phyloP scores from a whole-genome alignment of 23 tunicate species.

The Oikopleura dioica region DNA sequence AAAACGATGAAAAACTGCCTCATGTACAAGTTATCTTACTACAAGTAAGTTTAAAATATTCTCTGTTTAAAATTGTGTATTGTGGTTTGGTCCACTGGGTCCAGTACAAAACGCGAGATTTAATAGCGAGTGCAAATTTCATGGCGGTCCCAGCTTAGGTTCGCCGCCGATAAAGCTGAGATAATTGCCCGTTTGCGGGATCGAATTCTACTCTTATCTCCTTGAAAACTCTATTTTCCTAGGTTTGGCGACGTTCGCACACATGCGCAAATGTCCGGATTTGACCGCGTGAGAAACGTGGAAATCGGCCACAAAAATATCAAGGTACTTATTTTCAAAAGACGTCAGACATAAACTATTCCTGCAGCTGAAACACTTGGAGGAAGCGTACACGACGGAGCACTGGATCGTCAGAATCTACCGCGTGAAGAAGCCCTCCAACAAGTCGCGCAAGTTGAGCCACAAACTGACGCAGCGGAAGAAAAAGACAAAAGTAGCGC shows the following conservation, averaged over 20 bases:
- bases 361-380: constrained; percentile 41
- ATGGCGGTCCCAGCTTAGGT: no score
- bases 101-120: no score
- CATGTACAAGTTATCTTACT: constrained; percentile 98
- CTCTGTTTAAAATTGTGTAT: background rate
- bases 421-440: constrained; percentile 79
- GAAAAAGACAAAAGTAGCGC: background rate
- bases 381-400: constrained; percentile 93
- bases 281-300: constrained; percentile 75
- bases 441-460: constrained; percentile 30
- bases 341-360: no score
- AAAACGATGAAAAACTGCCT: constrained; percentile 84
- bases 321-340: no score
- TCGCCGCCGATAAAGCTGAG: no score
- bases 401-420: constrained; percentile 90
- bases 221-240: no score
- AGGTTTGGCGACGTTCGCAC: constrained; percentile 82
- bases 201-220: no score
- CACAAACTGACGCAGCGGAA: constrained; percentile 20
- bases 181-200: no score
- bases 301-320: constrained; percentile 97
- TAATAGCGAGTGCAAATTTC: no score
- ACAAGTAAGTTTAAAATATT: constrained; percentile 24
- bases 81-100: no score
- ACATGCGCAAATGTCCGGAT: constrained; percentile 23